Evolutionary conservation across 1,140 invertebrate species (phyloP).

Genomic region (Neotoxoptera formosana): DNA sequence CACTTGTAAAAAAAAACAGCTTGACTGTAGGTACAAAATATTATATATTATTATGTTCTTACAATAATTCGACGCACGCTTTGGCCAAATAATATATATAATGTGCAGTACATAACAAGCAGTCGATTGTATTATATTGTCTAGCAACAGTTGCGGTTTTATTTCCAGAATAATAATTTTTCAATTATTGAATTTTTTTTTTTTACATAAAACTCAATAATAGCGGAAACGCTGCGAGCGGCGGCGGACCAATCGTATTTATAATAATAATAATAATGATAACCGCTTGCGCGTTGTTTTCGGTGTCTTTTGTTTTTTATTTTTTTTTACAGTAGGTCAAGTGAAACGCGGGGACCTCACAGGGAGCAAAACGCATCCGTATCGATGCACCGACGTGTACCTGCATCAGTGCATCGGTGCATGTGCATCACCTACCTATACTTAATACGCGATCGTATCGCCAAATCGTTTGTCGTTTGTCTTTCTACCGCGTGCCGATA

Average conservation of each 20-base stretch:
- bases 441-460: not conserved
- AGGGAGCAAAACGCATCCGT: not conserved
- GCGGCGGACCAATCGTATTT: too few relatives aligned
- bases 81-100: not conserved
- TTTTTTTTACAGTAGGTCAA: not conserved
- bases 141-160: not conserved
- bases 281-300: not conserved
- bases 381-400: not conserved
- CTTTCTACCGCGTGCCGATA: not conserved
- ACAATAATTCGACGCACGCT: not conserved
- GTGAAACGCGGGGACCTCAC: constrained; percentile 1
- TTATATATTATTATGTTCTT: too few relatives aligned
- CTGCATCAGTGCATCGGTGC: not conserved
- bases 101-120: not conserved
- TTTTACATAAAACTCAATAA: not conserved
- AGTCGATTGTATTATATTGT: constrained; percentile 4
- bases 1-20: not conserved
- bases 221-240: too few relatives aligned
- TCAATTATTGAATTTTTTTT: constrained; percentile 1
- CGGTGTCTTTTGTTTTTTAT: not conserved
- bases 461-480: not conserved
- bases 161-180: not conserved
- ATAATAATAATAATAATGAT: too few relatives aligned
- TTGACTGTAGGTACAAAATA: not conserved
- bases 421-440: not conserved